Percentiles rank a stretch among this genome's conserved stretches.
phyloP scores from a whole-genome alignment of 30 jellyfish, hydroid and myxozoan species.

The Rhopilema esculentum region DNA sequence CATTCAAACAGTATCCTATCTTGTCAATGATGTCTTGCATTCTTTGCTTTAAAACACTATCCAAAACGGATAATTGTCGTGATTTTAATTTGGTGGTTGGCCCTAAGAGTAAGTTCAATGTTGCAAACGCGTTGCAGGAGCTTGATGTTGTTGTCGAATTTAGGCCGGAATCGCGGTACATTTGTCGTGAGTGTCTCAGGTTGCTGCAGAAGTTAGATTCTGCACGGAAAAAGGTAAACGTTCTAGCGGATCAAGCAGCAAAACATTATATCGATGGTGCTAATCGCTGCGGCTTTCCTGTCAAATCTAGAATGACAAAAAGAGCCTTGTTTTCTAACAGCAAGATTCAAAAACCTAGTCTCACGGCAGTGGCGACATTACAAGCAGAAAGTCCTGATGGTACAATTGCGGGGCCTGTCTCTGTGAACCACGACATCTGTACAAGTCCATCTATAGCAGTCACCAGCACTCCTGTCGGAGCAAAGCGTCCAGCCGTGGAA shows the following conservation, averaged over 20 bases:
- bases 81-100: background rate
- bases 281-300: background rate
- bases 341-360: background rate
- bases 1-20: background rate
- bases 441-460: background rate
- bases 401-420: background rate
- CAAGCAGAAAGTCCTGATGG: background rate
- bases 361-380: background rate
- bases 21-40: background rate
- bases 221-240: background rate
- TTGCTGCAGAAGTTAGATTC: background rate
- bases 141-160: background rate
- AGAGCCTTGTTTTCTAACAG: background rate
- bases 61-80: background rate
- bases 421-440: background rate
- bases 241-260: background rate
- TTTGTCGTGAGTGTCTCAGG: background rate
- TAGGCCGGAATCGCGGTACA: background rate
- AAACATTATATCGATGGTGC: background rate
- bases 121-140: background rate
- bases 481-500: background rate
- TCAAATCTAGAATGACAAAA: background rate
- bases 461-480: background rate
- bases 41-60: background rate
- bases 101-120: background rate